Base-by-base conservation (phyloP, 2,888 invertebrate species). In the Unio pictorum region DNA sequence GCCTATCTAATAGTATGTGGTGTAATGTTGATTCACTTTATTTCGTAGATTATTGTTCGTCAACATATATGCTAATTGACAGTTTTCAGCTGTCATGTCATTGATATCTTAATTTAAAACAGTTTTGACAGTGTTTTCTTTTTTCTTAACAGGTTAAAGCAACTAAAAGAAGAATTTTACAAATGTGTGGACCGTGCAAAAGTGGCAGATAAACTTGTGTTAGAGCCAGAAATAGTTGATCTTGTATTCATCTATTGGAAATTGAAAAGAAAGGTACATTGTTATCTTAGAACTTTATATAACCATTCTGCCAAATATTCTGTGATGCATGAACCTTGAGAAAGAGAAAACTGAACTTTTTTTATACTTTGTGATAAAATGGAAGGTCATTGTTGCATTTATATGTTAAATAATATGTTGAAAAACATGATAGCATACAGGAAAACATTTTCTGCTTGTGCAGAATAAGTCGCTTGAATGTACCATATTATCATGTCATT, bases 181-280 rank as follows among this genome's bases (percentile, higher is more conserved):
- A 95, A 94, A 86, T 95, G 96, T 87, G 97, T 98, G 23, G 94
- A 93, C 85, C 92, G 95, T 55, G 68, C 76, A 26, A 84, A 86
- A 54, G 79, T 88, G 4, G 85, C 89, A 17, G 93, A 94, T 80
- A 94, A 94, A 88, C 92, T 96, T 70, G 95, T 96, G 85, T 61
- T 87, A 93, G 96, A 96, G 87, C 93, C 93, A 83, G 96, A 96
- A 83, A 94, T 95, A 67, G 93, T 98, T 73, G 93, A 94, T 84
- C 94, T 95, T 84, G 95, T 98, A 85, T 97, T 95, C 89, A 95
- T 96, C 89, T 99, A 97, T 90, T 99, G 99, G 99, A 97, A 97
- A 90, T 91, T 98, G 73, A 99, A 98, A 90, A 93, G 99, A 89
- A 90, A 89, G 89, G 91, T 92, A 84, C 67, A 73, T 45, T 11